phyloP scores from a whole-genome alignment of 2,113 vertebrate species.

The Forbesichthys papilliferus region DNA sequence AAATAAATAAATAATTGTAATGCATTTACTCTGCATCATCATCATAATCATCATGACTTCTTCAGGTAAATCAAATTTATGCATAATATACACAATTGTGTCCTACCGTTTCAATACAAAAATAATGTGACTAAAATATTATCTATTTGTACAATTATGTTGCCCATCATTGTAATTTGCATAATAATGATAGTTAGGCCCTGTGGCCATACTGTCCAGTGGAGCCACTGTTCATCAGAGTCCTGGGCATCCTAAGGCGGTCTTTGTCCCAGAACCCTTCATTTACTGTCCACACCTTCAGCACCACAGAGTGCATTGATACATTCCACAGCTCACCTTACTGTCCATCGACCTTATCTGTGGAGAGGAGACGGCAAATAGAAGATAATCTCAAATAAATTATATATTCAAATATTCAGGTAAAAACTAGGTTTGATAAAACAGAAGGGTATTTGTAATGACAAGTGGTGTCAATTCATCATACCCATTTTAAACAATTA shows the following conservation, averaged over 20 bases:
- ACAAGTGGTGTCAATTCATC: background rate
- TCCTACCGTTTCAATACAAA: too few species aligned
- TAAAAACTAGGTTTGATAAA: too few species aligned
- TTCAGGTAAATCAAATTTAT: too few species aligned
- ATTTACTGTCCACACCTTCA: slow-evolving; percentile 73
- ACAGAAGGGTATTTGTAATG: background rate
- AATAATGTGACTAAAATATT: background rate
- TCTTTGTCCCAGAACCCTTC: slow-evolving; percentile 84
- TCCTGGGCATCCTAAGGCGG: slow-evolving; percentile 72
- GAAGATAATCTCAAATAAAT: rapidly evolving
- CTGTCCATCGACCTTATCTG: slow-evolving; percentile 78
- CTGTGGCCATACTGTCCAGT: slow-evolving; percentile 31
- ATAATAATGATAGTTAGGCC: slow-evolving; percentile 1
- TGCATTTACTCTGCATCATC: too few species aligned
- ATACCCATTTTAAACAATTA: background rate
- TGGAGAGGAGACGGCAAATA: background rate
- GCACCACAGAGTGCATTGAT: slow-evolving; percentile 28
- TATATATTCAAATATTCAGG: too few species aligned
- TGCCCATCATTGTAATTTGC: slow-evolving; percentile 1
- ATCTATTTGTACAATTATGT: background rate
- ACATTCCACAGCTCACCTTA: slow-evolving; percentile 67
- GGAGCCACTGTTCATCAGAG: slow-evolving; percentile 75
- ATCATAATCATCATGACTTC: too few species aligned
- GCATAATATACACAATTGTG: too few species aligned
- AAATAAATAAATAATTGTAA: too few species aligned